phyloP scores from a whole-genome alignment of 2,113 vertebrate species.

The Microcebus lehilahytsara region DNA sequence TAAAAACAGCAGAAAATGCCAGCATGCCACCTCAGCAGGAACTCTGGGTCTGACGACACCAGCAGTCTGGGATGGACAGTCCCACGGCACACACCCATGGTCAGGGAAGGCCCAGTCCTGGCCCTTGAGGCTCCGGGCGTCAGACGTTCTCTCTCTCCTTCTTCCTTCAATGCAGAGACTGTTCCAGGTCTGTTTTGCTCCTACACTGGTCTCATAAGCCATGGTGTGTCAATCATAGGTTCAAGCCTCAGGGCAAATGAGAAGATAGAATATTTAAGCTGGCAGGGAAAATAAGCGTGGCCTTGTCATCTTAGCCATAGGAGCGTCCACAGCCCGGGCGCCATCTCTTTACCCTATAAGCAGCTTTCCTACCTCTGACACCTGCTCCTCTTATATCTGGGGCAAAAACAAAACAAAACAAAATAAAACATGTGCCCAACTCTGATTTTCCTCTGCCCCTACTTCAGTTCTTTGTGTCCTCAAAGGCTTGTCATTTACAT shows the following conservation, averaged over 20 bases:
- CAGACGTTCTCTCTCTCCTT: background rate
- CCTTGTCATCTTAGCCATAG: background rate
- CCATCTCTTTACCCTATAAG: background rate
- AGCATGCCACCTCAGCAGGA: background rate
- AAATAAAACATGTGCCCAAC: background rate
- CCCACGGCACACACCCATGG: background rate
- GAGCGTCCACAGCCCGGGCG: background rate
- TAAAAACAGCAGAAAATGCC: slow-evolving; percentile 36
- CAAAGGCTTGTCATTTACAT: background rate
- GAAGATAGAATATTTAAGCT: background rate
- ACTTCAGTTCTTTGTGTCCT: background rate
- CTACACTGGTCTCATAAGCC: background rate
- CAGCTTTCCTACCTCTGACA: background rate
- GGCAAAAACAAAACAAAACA: background rate
- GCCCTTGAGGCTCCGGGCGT: background rate
- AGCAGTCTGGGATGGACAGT: fast-evolving
- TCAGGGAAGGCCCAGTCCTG: fast-evolving
- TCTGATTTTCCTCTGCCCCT: background rate
- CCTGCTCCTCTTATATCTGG: background rate
- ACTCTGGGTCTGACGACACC: fast-evolving
- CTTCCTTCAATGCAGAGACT: background rate
- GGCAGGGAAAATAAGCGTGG: background rate
- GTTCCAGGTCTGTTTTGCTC: background rate
- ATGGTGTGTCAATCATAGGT: background rate
- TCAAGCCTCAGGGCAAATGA: background rate